Conservation (phyloP, 2,113 vertebrate species). For the Mellivora capensis region DNA sequence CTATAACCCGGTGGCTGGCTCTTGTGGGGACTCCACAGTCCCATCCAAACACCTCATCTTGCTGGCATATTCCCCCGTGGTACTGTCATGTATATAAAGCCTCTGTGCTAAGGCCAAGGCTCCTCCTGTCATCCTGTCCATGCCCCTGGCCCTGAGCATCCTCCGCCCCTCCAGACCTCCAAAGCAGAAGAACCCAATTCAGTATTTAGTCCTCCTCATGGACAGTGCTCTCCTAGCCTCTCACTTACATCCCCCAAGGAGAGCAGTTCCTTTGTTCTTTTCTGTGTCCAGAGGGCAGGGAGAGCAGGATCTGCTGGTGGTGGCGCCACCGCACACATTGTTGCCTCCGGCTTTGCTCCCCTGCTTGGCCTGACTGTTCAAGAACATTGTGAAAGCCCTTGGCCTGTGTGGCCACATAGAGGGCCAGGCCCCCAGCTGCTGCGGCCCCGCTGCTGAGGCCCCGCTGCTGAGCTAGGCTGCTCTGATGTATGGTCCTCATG, state of each 20-base stretch:
- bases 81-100: fast-evolving
- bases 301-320: not conserved
- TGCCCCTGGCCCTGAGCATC: not conserved
- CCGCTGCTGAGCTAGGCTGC: not conserved
- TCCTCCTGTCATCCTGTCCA: fast-evolving
- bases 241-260: not conserved
- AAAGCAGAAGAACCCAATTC: not conserved
- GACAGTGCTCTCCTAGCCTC: not conserved
- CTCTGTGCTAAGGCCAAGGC: not conserved
- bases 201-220: not conserved
- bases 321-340: not conserved
- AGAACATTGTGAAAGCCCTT: not conserved
- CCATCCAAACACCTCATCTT: not conserved
- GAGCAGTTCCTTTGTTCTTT: not conserved
- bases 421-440: not conserved
- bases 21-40: not conserved
- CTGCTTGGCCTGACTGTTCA: not conserved
- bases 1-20: not conserved
- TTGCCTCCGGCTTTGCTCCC: not conserved
- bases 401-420: not conserved
- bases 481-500: not conserved
- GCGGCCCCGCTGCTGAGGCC: not conserved
- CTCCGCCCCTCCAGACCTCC: not conserved
- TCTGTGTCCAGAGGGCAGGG: not conserved
- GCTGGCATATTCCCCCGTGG: not conserved